Percentiles rank a stretch among this genome's conserved stretches.
Conservation (phyloP, 2,113 vertebrate species). For the Pardalotus punctatus region DNA sequence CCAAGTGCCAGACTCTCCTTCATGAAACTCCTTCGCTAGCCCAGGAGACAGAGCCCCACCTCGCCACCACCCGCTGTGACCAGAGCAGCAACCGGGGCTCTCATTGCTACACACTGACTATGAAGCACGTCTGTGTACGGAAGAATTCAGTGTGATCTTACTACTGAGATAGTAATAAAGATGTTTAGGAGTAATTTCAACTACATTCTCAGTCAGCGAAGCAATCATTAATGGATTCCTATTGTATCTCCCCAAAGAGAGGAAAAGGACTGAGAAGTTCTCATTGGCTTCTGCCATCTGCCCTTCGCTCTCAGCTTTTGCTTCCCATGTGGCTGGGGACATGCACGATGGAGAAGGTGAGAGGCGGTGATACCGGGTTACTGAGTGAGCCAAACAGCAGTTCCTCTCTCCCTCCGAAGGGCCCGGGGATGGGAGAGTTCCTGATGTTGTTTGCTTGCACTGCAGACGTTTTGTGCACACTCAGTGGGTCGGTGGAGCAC, state of each 20-base stretch:
- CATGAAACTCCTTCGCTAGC: slow-evolving; percentile 49
- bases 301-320: slow-evolving; percentile 71
- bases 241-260: slow-evolving; percentile 75
- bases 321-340: slow-evolving; percentile 77
- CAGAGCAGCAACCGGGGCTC: slow-evolving; percentile 63
- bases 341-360: slow-evolving; percentile 78
- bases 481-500: slow-evolving; percentile 82
- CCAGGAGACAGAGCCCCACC: slow-evolving; percentile 48
- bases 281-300: slow-evolving; percentile 77
- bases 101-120: slow-evolving; percentile 78
- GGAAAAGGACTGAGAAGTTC: slow-evolving; percentile 76
- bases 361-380: slow-evolving; percentile 73
- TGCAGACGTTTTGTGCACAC: slow-evolving; percentile 80
- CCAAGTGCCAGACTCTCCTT: slow-evolving; percentile 63
- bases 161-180: slow-evolving; percentile 78
- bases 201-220: slow-evolving; percentile 84
- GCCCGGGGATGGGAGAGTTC: slow-evolving; percentile 74
- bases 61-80: slow-evolving; percentile 61
- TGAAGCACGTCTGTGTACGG: slow-evolving; percentile 69
- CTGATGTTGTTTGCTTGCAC: slow-evolving; percentile 76
- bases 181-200: slow-evolving; percentile 78
- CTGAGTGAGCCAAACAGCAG: slow-evolving; percentile 78
- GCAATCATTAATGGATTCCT: slow-evolving; percentile 80
- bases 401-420: slow-evolving; percentile 74
- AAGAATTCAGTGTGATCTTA: slow-evolving; percentile 80